Base-by-base conservation (phyloP, 2,888 invertebrate genomes). In the Saturnia pavonia region DNA sequence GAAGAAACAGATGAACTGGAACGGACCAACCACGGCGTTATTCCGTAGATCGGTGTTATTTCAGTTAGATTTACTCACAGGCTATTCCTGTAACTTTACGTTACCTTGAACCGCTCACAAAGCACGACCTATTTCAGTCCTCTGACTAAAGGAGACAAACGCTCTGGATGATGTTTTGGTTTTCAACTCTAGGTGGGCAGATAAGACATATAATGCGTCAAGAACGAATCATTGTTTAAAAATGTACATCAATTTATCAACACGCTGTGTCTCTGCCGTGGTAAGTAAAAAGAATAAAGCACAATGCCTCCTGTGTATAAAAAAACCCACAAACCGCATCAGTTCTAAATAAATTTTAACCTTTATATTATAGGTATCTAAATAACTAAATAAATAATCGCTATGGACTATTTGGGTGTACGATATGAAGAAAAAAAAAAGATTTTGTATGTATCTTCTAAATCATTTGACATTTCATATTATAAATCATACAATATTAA, bases 21-120 rank as follows among this genome's bases (percentile, higher is more conserved):
- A 60, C 57, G 27, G 11, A 60, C 25, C 57, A 60, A 60, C 3
- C 27, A 60, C 25, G 3, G 25, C 14, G 14, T 60, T 27, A 60
- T 8, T 54, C 57, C 6, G 51, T 66, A 70, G 22, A 65, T 40
- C 19, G 40, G 6, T 40, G 65, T 65, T 65, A 65, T 65, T 65
- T 65, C 40, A 80, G 85, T 84, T 81, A 74, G 75, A 72, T 78
- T 88, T 87, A 89, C 85, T 92, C 92, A 92, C 75, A 74, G 72
- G 81, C 86, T 93, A 93, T 92, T 92, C 83, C 79, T 76, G 90
- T 82, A 77, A 72, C 78, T 81, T 82, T 78, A 77, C 77, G 80
- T 83, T 85, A 86, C 92, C 92, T 92, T 92, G 93, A 93, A 92
- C 92, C 85, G 85, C 75, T 40, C 40, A 80, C 76, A 82, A 86